Evolutionary conservation across 2,888 invertebrate species (phyloP), one percentile per base, ranked within the genome.

Genomic region (Lithophane socia): DNA sequence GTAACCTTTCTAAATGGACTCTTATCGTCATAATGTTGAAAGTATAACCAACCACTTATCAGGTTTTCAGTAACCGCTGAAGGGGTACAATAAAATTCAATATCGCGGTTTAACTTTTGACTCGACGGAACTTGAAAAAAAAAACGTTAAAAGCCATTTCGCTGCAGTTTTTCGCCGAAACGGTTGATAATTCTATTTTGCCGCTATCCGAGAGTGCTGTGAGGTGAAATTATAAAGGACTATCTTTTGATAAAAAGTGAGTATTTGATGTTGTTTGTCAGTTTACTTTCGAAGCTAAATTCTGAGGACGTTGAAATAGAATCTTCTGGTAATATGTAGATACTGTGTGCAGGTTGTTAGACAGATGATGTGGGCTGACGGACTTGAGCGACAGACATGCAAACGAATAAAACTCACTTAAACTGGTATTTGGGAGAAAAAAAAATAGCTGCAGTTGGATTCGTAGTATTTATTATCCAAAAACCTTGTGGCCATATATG

Each of bases 101-200:
- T 91, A 90, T 78, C 78, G 85, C 66, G 81, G 83, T 89, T 90
- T 82, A 92, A 89, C 88, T 89, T 90, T 91, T 85, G 88, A 87
- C 89, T 88, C 86, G 75, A 80, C 81, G 80, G 86, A 86, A 84
- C 84, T 86, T 87, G 87, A 89, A 92, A 76, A 92, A 92, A 92
- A 91, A 76, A 89, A 86, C 88, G 89, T 90, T 92, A 91, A 93
- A 93, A 93, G 89, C 92, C 92, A 92, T 91, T 93, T 87, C 86
- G 86, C 79, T 90, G 89, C 90, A 90, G 90, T 93, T 92, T 93
- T 91, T 90, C 86, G 86, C 87, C 86, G 89, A 89, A 93, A 91
- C 90, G 88, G 85, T 89, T 91, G 93, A 92, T 94, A 94, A 94
- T 93, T 93, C 91, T 90, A 93, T 94, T 94, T 92, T 85, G 82